Evolutionary conservation across 2,797 vertebrate species (phyloP).

Genomic region (Phylloscopus collybita): DNA sequence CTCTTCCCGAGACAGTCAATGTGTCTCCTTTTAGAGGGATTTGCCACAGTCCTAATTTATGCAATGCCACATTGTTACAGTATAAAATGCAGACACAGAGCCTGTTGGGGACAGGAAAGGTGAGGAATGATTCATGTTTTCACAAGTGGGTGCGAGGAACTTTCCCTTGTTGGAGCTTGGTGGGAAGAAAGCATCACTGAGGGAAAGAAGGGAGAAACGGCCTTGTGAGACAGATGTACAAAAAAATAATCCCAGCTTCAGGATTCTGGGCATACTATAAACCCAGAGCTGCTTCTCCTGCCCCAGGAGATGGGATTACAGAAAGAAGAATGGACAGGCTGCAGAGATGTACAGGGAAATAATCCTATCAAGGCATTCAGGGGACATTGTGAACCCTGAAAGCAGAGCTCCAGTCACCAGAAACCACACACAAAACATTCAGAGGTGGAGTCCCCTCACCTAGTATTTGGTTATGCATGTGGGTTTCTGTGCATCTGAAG

Average conservation of each 20-base stretch:
- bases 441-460: conserved; percentile 42
- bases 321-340: conserved; percentile 33
- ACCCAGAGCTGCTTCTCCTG: conserved; percentile 39
- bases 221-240: neutral
- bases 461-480: conserved; percentile 20
- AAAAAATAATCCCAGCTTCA: conserved; percentile 41
- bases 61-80: conserved; percentile 63
- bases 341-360: conserved; percentile 14
- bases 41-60: conserved; percentile 59
- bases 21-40: conserved; percentile 32
- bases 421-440: conserved; percentile 45
- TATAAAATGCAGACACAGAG: conserved; percentile 57
- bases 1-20: neutral
- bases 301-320: conserved; percentile 63
- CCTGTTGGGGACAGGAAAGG: conserved; percentile 64
- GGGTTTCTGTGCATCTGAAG: neutral
- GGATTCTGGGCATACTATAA: conserved; percentile 40
- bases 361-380: conserved; percentile 66
- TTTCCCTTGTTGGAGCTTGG: conserved; percentile 16
- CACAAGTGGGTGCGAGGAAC: conserved; percentile 45
- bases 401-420: conserved; percentile 34
- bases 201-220: neutral
- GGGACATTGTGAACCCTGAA: conserved; percentile 52
- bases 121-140: conserved; percentile 65
- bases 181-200: conserved; percentile 11